Percentiles rank a stretch among this genome's conserved stretches.
Evolutionary conservation across 2,113 vertebrate species (phyloP).

Genomic region (Atractosteus spatula): DNA sequence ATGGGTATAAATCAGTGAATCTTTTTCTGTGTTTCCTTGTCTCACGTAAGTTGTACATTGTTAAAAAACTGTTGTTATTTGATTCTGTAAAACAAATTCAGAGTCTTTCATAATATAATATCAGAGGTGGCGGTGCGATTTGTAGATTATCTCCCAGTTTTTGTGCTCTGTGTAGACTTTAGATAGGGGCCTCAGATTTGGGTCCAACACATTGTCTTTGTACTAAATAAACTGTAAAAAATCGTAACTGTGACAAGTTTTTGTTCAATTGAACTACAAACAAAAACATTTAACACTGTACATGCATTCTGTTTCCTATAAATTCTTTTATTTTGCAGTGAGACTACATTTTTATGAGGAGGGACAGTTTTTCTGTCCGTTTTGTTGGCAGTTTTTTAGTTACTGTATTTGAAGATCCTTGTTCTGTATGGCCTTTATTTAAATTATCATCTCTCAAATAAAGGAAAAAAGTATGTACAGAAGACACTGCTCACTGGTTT

Average conservation of each 20-base stretch:
- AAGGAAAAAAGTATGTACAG: constrained; percentile 5
- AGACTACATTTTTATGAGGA: constrained; percentile 29
- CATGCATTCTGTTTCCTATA: constrained; percentile 33
- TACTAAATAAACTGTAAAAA: constrained; percentile 2
- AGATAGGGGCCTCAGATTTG: constrained; percentile 3
- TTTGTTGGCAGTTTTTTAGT: constrained; percentile 23
- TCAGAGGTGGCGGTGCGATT: background rate
- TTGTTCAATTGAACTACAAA: constrained; percentile 1
- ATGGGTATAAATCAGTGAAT: too few species aligned
- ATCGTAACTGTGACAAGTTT: constrained; percentile 19
- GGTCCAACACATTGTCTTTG: constrained; percentile 17
- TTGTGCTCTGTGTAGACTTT: constrained; percentile 3
- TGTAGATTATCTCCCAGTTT: background rate
- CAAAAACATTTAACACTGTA: constrained; percentile 56
- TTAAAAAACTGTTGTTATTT: too few species aligned
- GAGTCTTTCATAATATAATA: background rate
- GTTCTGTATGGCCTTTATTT: constrained; percentile 18
- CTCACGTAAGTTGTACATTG: too few species aligned
- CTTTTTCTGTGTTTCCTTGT: too few species aligned
- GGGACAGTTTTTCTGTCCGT: constrained; percentile 12
- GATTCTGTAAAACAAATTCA: constrained; percentile 45
- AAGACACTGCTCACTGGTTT: background rate
- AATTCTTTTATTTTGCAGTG: constrained; percentile 20
- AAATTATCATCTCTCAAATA: constrained; percentile 12
- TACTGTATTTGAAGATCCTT: constrained; percentile 43